phyloP scores from a whole-genome alignment of 2,113 vertebrate species.

The Mus musculus region DNA sequence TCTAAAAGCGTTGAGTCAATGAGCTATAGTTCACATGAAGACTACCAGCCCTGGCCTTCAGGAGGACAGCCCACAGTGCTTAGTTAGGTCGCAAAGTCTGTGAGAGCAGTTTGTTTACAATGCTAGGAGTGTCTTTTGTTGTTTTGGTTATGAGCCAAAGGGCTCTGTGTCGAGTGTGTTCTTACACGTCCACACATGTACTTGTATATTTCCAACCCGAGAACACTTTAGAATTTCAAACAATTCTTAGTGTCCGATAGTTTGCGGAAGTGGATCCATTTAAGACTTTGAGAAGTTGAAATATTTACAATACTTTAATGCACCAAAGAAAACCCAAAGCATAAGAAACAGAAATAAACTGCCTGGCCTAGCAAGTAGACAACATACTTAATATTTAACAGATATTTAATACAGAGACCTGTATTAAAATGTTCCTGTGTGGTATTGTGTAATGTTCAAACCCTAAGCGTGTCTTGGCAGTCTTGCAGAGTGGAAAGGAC shows the following conservation, averaged over 20 bases:
- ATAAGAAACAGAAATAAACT: neutral
- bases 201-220: constrained; percentile 16
- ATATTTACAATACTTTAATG: neutral
- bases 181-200: neutral
- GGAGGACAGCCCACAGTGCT: neutral
- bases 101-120: neutral
- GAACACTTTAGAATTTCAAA: neutral
- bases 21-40: neutral
- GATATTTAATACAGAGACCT: neutral
- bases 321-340: constrained; percentile 14
- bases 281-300: constrained; percentile 36
- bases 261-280: neutral
- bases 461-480: neutral
- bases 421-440: neutral
- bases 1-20: neutral
- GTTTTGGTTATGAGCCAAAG: neutral
- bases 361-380: neutral
- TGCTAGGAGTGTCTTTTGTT: neutral
- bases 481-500: neutral
- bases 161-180: neutral
- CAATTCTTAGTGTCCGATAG: constrained; percentile 42
- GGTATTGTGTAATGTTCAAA: neutral
- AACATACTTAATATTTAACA: neutral
- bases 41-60: neutral
- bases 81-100: neutral